A percentile compares a stretch with the other conserved stretches of the same genome.
Evolutionary conservation across 2,888 invertebrate genomes (phyloP).

Genomic region (Nematopogon swammerdamellus): DNA sequence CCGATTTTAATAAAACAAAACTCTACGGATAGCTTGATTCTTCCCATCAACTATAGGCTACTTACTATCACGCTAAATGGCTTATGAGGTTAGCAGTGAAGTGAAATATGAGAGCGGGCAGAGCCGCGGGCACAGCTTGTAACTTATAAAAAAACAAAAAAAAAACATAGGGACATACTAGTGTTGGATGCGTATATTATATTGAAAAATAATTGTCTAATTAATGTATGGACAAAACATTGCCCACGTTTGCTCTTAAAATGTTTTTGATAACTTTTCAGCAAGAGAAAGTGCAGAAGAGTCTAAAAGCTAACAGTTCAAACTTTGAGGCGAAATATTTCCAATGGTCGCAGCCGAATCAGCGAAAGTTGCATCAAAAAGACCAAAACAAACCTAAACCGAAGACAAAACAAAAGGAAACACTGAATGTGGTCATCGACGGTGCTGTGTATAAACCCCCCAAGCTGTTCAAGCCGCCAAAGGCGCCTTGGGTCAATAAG

Average conservation of each 20-base stretch:
- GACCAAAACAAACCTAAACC: slow-evolving; percentile 11
- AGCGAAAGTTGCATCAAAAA: slow-evolving; percentile 24
- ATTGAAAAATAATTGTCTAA: too few relatives aligned
- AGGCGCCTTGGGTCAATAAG: slow-evolving; percentile 40
- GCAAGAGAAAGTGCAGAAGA: not conserved
- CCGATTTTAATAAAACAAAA: too few relatives aligned
- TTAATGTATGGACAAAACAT: not conserved
- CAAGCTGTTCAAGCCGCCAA: slow-evolving; percentile 30
- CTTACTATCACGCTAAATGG: too few relatives aligned
- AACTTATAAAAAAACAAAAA: too few relatives aligned
- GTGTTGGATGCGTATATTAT: too few relatives aligned
- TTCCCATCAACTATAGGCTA: too few relatives aligned
- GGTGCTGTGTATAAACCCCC: slow-evolving; percentile 43
- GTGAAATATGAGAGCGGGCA: too few relatives aligned
- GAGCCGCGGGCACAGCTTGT: too few relatives aligned
- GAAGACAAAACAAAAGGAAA: slow-evolving; percentile 20
- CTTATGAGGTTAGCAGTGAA: too few relatives aligned
- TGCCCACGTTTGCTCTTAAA: not conserved
- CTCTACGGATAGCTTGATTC: too few relatives aligned
- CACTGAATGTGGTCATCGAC: slow-evolving; percentile 22
- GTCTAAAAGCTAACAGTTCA: not conserved
- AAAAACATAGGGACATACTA: too few relatives aligned
- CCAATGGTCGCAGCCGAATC: slow-evolving; percentile 13
- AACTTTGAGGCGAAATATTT: not conserved
- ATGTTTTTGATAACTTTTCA: not conserved